Conservation (phyloP, 2,113 vertebrate genomes). For the Chamaetylas fuelleborni region DNA sequence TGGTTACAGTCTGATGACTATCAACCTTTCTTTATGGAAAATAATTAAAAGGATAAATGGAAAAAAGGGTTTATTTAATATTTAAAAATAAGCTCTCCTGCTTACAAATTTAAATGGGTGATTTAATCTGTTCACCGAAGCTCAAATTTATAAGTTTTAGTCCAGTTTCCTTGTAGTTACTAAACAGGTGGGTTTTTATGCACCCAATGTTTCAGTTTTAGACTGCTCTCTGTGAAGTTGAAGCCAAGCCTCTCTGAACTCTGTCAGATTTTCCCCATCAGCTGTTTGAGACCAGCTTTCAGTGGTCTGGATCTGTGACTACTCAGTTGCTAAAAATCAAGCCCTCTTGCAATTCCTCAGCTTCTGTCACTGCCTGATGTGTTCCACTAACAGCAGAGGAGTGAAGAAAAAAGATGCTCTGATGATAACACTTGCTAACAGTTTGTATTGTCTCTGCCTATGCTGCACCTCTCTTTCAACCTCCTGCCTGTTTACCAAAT, state of each 20-base stretch:
- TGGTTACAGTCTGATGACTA: neutral
- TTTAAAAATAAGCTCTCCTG: neutral
- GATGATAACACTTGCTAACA: neutral
- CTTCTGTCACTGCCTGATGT: fast-evolving
- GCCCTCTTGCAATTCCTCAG: neutral
- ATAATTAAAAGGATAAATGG: neutral
- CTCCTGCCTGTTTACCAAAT: neutral
- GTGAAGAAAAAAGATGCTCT: neutral
- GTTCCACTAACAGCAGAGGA: neutral
- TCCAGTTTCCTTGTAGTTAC: neutral
- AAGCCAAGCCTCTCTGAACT: neutral
- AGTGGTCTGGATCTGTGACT: neutral
- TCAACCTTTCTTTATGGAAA: slow-evolving; percentile 12
- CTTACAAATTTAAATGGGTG: neutral
- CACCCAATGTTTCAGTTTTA: neutral
- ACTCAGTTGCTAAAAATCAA: neutral
- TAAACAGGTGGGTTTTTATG: neutral
- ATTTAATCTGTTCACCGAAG: slow-evolving; percentile 41
- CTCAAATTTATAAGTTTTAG: neutral
- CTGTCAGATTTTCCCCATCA: neutral
- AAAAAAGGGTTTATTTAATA: slow-evolving; percentile 6
- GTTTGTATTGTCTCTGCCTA: neutral
- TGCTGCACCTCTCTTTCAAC: neutral
- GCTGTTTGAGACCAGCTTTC: neutral
- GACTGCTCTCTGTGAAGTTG: neutral